A percentile compares a stretch with the other conserved stretches of the same genome.
These are phyloP conservation scores for Willisornis vidua DNA, from an alignment of 2,113 vertebrate species.

Conservation along the genomic window DNA sequence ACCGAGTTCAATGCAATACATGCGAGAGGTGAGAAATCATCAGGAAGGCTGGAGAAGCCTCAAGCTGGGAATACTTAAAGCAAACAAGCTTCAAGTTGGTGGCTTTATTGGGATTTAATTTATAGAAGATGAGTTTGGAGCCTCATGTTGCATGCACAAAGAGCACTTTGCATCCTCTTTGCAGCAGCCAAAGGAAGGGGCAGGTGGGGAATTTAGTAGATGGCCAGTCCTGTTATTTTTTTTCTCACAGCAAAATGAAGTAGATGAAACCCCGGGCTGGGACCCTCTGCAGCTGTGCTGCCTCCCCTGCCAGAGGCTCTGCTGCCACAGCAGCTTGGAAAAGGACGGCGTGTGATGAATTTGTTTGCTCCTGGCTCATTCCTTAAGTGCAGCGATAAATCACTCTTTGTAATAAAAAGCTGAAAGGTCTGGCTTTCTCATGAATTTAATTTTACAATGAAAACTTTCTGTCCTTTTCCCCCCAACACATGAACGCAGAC, in stretches of 20 bases:
- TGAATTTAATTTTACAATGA: neutral
- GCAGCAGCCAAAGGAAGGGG: neutral
- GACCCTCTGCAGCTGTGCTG: neutral
- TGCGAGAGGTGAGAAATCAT: neutral
- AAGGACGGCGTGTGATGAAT: neutral
- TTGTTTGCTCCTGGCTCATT: neutral
- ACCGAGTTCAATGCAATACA: neutral
- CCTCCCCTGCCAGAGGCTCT: accelerated
- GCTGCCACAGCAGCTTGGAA: accelerated
- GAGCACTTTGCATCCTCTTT: neutral
- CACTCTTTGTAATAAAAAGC: conserved; percentile 23
- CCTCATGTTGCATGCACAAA: accelerated
- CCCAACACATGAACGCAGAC: neutral
- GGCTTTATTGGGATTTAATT: neutral
- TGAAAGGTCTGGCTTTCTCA: neutral
- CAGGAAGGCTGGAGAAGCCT: neutral
- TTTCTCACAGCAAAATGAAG: neutral
- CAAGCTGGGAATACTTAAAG: neutral
- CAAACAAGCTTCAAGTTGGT: neutral
- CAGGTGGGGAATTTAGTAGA: neutral
- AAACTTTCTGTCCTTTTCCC: neutral
- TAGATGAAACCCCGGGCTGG: accelerated
- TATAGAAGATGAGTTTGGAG: neutral
- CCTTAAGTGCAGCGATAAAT: conserved; percentile 32
- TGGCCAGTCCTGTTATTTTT: neutral